Conservation (phyloP, 2,888 invertebrate genomes). For the Perizoma affinitatum region DNA sequence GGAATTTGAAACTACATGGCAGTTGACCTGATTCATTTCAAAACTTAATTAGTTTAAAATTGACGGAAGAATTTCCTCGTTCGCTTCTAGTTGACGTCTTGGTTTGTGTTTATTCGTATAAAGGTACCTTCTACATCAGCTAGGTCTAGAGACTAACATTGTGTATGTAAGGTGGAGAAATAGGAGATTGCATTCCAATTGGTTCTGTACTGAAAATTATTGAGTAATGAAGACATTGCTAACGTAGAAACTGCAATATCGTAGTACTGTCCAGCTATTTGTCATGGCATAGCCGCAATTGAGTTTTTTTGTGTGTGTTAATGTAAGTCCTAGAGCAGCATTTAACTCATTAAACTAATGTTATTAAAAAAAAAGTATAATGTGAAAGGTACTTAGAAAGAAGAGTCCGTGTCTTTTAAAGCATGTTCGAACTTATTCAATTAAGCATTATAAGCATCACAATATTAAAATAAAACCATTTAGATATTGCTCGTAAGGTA, state of each 20-base stretch:
- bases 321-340: no score
- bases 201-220: slow-evolving; percentile 13
- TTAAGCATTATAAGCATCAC: no score
- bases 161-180: not conserved
- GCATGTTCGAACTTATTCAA: no score
- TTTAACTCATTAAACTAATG: no score
- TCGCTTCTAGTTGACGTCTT: slow-evolving; percentile 8
- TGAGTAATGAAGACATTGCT: slow-evolving; percentile 9
- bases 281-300: not conserved
- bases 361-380: no score
- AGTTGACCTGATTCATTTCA: slow-evolving; percentile 34
- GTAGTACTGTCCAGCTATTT: slow-evolving; percentile 5
- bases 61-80: slow-evolving; percentile 23
- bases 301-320: no score
- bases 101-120: no score
- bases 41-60: slow-evolving; percentile 33
- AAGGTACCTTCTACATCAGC: no score
- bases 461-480: no score
- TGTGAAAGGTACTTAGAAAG: no score
- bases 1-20: slow-evolving; percentile 30
- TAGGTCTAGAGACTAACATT: not conserved
- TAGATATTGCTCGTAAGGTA: no score
- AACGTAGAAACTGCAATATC: slow-evolving; percentile 6
- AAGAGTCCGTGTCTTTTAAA: no score
- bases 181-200: slow-evolving; percentile 14